Conservation (phyloP, 2,888 invertebrate species). For the Drosophila siamana region DNA sequence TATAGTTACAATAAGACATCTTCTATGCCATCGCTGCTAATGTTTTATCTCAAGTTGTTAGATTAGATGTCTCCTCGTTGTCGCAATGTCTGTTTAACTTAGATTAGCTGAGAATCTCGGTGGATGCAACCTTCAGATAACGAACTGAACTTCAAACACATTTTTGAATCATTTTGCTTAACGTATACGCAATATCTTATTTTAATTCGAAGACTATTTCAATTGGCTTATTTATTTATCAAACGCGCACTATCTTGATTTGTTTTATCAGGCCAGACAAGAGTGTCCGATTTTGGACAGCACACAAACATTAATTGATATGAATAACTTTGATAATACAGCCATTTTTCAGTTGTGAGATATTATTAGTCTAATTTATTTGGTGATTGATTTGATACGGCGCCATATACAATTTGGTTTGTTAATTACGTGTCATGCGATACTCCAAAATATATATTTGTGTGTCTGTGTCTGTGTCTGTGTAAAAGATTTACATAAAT, state of each 20-base stretch:
- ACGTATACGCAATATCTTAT: background rate
- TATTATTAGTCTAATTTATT: background rate
- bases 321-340: background rate
- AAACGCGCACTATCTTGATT: no score
- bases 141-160: background rate
- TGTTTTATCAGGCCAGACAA: background rate
- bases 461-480: background rate
- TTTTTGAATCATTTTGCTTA: no score
- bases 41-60: background rate
- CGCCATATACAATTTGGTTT: background rate
- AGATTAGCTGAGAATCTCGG: background rate
- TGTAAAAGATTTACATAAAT: slow-evolving; percentile 8
- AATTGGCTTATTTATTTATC: no score
- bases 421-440: background rate
- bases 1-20: no score
- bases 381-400: background rate
- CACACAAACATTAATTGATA: background rate
- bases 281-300: background rate
- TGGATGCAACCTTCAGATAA: background rate
- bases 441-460: background rate
- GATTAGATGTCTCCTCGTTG: background rate
- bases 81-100: background rate
- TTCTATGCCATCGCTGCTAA: no score
- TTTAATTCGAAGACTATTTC: background rate
- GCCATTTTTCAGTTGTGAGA: background rate